Conservation (phyloP, 2,113 vertebrate species). For the Dipodomys merriami region DNA sequence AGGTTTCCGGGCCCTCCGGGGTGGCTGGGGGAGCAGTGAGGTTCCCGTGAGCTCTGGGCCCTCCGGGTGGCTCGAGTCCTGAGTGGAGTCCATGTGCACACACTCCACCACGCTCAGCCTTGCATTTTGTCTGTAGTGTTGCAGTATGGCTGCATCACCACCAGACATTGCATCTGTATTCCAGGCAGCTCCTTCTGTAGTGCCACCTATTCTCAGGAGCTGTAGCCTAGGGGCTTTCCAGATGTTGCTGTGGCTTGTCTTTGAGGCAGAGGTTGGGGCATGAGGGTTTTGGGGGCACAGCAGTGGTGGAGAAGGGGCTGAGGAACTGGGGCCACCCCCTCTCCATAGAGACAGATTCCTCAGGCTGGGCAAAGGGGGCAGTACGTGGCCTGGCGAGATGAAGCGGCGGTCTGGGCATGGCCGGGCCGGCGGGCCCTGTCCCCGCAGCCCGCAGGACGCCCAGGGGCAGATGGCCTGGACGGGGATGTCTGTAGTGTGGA, state of each 20-base stretch:
- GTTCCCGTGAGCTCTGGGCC: background rate
- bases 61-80: background rate
- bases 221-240: no score
- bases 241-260: background rate
- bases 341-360: background rate
- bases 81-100: no score
- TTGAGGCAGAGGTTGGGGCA: rapidly evolving
- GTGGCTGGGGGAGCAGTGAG: no score
- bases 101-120: no score
- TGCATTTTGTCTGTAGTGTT: no score
- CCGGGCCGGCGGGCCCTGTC: background rate
- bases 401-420: no score
- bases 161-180: background rate
- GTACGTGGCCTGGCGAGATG: rapidly evolving
- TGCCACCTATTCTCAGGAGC: rapidly evolving
- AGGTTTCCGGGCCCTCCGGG: no score
- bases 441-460: background rate
- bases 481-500: rapidly evolving
- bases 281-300: rapidly evolving
- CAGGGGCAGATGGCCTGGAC: background rate
- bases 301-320: background rate
- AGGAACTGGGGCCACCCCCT: background rate
- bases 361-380: rapidly evolving
- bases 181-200: background rate
- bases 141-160: background rate